phyloP scores from a whole-genome alignment of 2,797 vertebrate species.

The Tamandua tetradactyla region DNA sequence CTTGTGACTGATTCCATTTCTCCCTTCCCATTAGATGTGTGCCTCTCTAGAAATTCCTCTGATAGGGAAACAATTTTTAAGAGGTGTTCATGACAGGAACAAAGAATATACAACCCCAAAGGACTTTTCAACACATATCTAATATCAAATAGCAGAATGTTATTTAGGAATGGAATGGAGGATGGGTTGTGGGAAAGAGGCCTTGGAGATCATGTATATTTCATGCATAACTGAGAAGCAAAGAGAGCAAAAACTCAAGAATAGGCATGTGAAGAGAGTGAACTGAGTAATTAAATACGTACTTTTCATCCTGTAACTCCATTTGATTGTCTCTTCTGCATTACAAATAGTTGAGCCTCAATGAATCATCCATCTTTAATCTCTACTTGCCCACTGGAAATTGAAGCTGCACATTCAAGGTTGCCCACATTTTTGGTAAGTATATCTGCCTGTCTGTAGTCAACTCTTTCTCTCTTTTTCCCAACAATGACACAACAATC shows the following conservation, averaged over 20 bases:
- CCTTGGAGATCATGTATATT: neutral
- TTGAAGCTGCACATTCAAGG: neutral
- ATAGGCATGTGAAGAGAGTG: neutral
- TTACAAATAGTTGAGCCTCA: neutral
- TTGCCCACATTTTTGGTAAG: neutral
- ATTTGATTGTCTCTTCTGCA: neutral
- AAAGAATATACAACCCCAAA: neutral
- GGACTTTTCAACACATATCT: neutral
- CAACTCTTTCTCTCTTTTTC: neutral
- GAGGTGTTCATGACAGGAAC: neutral
- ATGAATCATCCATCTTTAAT: neutral
- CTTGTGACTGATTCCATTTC: slow-evolving; percentile 48
- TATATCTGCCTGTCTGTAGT: neutral
- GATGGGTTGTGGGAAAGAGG: neutral
- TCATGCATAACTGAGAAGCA: neutral
- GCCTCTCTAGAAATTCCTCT: neutral
- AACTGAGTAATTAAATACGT: neutral
- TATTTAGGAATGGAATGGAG: neutral
- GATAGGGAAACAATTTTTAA: neutral
- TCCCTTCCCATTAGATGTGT: neutral
- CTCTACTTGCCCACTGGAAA: neutral
- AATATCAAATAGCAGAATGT: neutral
- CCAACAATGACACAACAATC: rapidly evolving
- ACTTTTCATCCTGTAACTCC: neutral
- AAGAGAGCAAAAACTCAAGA: neutral